Conservation (phyloP, 2,113 vertebrate species). For the Meriones unguiculatus region DNA sequence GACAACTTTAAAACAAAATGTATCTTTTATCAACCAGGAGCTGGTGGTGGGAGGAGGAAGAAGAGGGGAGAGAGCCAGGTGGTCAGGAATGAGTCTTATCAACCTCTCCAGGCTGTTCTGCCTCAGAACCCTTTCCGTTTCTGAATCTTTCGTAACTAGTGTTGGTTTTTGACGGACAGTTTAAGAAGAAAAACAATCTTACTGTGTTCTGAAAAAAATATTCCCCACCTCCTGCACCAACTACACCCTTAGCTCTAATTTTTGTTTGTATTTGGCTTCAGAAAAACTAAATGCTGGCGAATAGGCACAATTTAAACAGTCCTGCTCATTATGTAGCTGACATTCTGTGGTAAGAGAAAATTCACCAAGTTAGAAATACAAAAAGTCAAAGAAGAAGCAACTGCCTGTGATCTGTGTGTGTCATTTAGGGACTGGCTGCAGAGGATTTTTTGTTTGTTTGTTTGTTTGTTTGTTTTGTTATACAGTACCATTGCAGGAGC, state of each 20-base stretch:
- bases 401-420: rapidly evolving
- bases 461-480: no score
- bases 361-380: neutral
- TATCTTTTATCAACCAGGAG: neutral
- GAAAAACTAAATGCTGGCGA: neutral
- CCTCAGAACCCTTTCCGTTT: neutral
- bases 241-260: slow-evolving; percentile 6
- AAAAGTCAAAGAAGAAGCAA: neutral
- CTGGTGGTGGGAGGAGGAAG: neutral
- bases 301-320: neutral
- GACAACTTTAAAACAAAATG: slow-evolving; percentile 1
- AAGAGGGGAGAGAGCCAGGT: neutral
- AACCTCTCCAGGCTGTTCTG: neutral
- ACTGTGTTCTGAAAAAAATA: neutral
- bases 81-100: neutral
- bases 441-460: neutral
- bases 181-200: slow-evolving; percentile 24
- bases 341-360: neutral
- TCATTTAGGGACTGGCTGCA: no score
- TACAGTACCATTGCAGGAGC: neutral
- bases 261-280: neutral
- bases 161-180: neutral
- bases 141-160: neutral
- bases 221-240: neutral
- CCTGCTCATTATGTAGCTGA: neutral